These are phyloP conservation scores for Parasteatoda tepidariorum DNA, from an alignment of 1,140 invertebrate species.

Conservation along the genomic window DNA sequence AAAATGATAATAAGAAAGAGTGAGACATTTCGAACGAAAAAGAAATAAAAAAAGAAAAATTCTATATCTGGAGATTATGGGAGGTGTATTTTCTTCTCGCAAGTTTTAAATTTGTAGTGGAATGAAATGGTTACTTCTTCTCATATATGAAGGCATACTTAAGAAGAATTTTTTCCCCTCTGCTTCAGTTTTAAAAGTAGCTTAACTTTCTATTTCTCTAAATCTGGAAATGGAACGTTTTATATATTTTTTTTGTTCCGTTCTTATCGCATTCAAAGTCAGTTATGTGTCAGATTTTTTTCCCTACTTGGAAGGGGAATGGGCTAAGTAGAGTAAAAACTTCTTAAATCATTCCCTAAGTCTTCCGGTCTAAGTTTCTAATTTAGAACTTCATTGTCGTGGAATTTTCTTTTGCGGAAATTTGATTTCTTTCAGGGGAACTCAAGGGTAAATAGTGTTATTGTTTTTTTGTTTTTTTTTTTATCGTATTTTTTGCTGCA, in stretches of 20 bases:
- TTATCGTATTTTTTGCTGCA: too few species aligned
- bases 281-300: background rate
- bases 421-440: background rate
- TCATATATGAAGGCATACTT: background rate
- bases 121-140: background rate
- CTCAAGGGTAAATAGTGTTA: too few species aligned
- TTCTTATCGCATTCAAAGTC: background rate
- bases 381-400: background rate
- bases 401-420: background rate
- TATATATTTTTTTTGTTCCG: background rate
- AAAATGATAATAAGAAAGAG: conserved; percentile 11
- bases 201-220: conserved; percentile 19
- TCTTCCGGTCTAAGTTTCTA: background rate
- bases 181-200: conserved; percentile 13
- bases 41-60: background rate
- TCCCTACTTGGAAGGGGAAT: background rate
- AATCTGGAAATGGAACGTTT: background rate
- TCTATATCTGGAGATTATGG: conserved; percentile 11
- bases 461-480: too few species aligned
- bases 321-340: background rate
- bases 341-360: background rate
- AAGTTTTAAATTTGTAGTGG: conserved; percentile 3
- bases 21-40: background rate
- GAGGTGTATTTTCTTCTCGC: background rate
- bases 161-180: conserved; percentile 4